Evolutionary conservation across 2,797 vertebrate genomes (phyloP).

Genomic region (Danionella dracula): DNA sequence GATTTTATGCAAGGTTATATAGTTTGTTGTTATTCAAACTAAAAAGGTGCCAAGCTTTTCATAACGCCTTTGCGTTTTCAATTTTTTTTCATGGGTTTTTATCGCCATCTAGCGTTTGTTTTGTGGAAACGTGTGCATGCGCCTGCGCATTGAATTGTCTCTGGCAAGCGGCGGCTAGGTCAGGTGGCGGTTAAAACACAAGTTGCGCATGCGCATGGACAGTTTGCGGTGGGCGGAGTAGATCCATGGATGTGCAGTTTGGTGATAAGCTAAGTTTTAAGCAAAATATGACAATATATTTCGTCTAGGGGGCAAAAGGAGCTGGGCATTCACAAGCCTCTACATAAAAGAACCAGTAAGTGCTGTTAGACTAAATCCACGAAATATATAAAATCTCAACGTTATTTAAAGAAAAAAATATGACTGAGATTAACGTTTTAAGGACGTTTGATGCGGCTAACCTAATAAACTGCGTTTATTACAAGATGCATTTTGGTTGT

Average conservation of each 20-base stretch:
- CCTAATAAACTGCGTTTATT: not conserved
- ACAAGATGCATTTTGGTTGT: too few species aligned
- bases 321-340: not conserved
- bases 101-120: too few species aligned
- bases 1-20: too few species aligned
- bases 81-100: too few species aligned
- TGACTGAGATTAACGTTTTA: not conserved
- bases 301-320: not conserved
- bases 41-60: too few species aligned
- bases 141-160: too few species aligned
- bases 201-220: constrained; percentile 12
- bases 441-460: not conserved
- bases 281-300: not conserved
- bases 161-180: too few species aligned
- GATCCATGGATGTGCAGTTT: not conserved
- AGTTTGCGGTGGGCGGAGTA: constrained; percentile 8
- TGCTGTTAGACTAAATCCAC: not conserved
- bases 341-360: not conserved
- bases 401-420: not conserved
- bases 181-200: too few species aligned
- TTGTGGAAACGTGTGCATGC: too few species aligned
- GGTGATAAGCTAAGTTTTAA: constrained; percentile 1
- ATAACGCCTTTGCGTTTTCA: too few species aligned
- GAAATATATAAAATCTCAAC: too few species aligned
- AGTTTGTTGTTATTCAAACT: too few species aligned